Base-by-base conservation (phyloP, 1,140 invertebrate species). In the Vollenhovia emeryi region DNA sequence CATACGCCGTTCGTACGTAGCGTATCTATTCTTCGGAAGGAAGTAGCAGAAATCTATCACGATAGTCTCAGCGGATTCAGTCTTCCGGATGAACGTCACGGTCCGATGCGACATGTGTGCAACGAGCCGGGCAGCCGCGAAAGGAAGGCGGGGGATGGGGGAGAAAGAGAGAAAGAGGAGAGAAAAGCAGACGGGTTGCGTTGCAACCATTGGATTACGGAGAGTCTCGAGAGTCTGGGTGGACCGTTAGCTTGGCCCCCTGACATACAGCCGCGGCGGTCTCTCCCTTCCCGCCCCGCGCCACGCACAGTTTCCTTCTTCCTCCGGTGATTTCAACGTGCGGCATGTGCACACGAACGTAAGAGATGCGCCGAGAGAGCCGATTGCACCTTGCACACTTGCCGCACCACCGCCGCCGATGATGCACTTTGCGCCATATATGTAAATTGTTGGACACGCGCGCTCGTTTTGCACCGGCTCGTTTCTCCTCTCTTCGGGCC, bases 191-290 rank as follows among this genome's bases (percentile, higher is more conserved):
- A 68, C 62, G 48, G 36, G 64, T 40, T 33, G 75, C 30, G 60
- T 64, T 64, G 75, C 45, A 79, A 84, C 40, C 43, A 78, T 78
- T 80, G 76, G 76, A 50, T 80, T 80, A 69, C 78, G 40, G 73
- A 84, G 55, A 66, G 45, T 50, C 55, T 57, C 43, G 62, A 82
- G 66, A 52, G 66, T 48, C 57, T 82, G 78, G 57, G 64, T 87
- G 85, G 80, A 94, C 93, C 93, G 93, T 94, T 94, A 94, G 87
- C 85, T 94, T 93, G 93, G 92, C 93, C 92, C 91, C 89, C 92
- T 93, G 91, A 94, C 93, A 94, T 91, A 93, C 89, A 93, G 92
- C 80, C 69, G 40, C 43, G 59, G 27, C 43, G 30, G 55, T 21
- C 73, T 78, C 27, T 33, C 48, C 71, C 80, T 62, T 24, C 62